phyloP scores from a whole-genome alignment of 2,113 vertebrate genomes.

The Ophiodon elongatus region DNA sequence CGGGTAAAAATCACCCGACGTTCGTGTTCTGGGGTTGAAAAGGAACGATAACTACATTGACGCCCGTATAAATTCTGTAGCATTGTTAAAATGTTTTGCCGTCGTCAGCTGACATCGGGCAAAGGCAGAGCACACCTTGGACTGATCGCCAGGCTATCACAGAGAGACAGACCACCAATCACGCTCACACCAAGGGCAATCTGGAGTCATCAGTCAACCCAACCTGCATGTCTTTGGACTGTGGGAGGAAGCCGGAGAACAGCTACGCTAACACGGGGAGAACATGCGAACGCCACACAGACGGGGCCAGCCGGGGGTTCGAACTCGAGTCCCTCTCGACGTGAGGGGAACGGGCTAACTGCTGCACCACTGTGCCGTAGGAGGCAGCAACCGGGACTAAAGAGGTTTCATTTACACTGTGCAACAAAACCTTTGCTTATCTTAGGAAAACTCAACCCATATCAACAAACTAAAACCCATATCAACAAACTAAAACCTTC shows the following conservation, averaged over 20 bases:
- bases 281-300: background rate
- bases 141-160: no score
- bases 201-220: background rate
- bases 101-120: background rate
- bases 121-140: background rate
- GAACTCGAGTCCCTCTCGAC: background rate
- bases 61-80: no score
- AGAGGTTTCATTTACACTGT: background rate
- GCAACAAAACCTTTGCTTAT: background rate
- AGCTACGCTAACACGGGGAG: background rate
- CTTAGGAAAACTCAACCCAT: background rate
- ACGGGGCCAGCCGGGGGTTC: background rate
- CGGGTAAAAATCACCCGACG: no score
- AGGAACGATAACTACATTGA: no score
- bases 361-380: background rate
- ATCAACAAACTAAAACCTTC: background rate
- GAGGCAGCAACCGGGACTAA: background rate
- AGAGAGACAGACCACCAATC: background rate
- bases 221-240: background rate
- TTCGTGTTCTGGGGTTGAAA: no score
- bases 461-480: background rate
- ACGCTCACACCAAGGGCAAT: background rate
- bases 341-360: background rate
- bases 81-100: no score
- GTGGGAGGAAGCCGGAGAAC: background rate